A percentile compares a stretch with the other conserved stretches of the same genome.
Conservation (phyloP, 1,140 invertebrate genomes). For the Ctenoplectra terminalis region DNA sequence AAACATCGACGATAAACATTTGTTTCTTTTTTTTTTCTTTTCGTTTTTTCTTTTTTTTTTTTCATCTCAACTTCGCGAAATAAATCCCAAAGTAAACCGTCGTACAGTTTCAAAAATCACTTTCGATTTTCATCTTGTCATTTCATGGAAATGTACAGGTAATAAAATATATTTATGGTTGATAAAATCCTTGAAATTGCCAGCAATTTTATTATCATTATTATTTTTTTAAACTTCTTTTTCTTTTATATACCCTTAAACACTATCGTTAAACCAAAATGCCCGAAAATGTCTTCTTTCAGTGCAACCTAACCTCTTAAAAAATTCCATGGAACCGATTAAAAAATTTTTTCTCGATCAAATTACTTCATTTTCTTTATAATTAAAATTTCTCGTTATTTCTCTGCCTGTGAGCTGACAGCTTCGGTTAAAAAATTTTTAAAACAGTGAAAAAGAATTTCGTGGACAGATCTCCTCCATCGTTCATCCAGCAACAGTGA, state of each 20-base stretch:
- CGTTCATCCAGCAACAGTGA: conserved; percentile 4
- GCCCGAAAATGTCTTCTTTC: not conserved
- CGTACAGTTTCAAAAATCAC: not conserved
- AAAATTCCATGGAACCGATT: not conserved
- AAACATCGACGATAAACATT: conserved; percentile 25
- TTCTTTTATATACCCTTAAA: conserved; percentile 16
- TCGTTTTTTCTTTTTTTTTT: no score
- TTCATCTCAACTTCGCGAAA: not conserved
- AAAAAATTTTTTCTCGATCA: no score
- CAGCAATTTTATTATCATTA: conserved; percentile 22
- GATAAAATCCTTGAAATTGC: conserved; percentile 36
- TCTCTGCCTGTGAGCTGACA: not conserved
- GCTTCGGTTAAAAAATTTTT: not conserved
- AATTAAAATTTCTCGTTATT: not conserved
- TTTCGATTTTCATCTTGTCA: not conserved
- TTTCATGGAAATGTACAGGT: conserved; percentile 12
- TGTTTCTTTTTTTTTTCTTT: not conserved
- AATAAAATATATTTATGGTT: conserved; percentile 33
- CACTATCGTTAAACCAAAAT: not conserved
- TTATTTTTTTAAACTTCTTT: not conserved
- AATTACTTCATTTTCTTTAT: not conserved
- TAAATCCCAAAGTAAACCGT: conserved; percentile 11
- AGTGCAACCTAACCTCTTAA: not conserved
- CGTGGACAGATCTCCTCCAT: not conserved
- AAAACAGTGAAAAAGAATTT: not conserved